Conservation (phyloP, 2,797 vertebrate genomes). For the Lagocephalus sceleratus region DNA sequence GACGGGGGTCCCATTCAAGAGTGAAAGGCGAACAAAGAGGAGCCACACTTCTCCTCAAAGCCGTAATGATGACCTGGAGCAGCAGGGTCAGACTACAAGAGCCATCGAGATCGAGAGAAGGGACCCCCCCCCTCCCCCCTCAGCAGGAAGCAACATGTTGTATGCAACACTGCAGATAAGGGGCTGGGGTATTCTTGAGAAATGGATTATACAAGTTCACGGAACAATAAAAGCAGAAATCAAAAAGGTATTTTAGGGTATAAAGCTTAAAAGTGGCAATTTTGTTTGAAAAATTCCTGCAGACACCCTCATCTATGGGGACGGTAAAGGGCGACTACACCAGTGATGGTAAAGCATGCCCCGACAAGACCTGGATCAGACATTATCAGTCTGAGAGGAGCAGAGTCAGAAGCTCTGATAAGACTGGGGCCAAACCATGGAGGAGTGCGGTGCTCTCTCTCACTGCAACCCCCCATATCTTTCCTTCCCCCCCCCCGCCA, state of each 20-base stretch:
- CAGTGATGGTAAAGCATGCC: conserved; percentile 44
- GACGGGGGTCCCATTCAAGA: conserved; percentile 56
- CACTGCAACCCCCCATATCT: conserved; percentile 4
- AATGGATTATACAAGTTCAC: conserved; percentile 8
- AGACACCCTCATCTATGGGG: conserved; percentile 50
- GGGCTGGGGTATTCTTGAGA: conserved; percentile 12
- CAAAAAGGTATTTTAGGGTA: conserved; percentile 4
- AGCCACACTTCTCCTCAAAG: conserved; percentile 64
- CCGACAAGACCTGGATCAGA: conserved; percentile 47
- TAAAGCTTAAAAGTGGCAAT: too few species aligned
- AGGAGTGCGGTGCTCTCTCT: conserved; percentile 21
- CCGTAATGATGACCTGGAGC: conserved; percentile 61
- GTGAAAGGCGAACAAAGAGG: conserved; percentile 69
- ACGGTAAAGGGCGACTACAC: conserved; percentile 49
- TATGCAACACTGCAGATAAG: conserved; percentile 39
- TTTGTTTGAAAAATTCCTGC: conserved; percentile 15
- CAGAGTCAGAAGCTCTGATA: conserved; percentile 40
- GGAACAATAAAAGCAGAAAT: neutral
- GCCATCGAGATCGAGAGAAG: conserved; percentile 44
- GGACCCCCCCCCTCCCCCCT: conserved; percentile 16
- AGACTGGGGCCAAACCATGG: conserved; percentile 19
- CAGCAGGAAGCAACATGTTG: conserved; percentile 56
- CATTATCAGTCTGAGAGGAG: conserved; percentile 32
- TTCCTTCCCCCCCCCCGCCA: too few species aligned
- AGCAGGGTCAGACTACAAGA: conserved; percentile 51